Base-by-base conservation (phyloP, 2,113 vertebrate genomes). In the Erythrocercus mccallii region DNA sequence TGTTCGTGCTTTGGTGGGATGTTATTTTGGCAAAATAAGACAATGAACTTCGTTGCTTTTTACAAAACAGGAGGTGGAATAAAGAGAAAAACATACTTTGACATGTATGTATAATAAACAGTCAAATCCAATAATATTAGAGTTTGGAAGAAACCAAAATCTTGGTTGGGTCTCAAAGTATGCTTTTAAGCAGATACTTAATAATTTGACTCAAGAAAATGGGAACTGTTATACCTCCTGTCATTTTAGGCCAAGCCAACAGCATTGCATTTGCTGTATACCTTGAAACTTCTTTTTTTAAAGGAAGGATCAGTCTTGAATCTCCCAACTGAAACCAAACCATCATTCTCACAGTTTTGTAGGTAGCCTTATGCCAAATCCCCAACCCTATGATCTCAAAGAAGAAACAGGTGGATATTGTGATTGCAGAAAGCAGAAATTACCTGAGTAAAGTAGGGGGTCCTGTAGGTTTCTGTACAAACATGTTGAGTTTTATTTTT, bases 31-130 rank as follows among this genome's bases (percentile, higher is more conserved):
- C 42, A 88, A 92, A 76, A 22, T 21, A 62, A 81, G 58, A 30
- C 30, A 10, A 22, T 51, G 25, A 60, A 48, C 6, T 60, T 51
- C 5, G 5, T 30, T 60, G 27, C 7, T 22, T 72, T 93, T 60
- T 53, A 22, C 6, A 40, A 51, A 66, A 82, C 8, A 3, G 28
- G 15, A 66, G 10, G 33, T 78, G 20, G 54, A 72, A 76, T 30
- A 47, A 74, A 76, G 33, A 89, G 12, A 77, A 68, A 28, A 57
- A 70, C 8, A 6, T 58, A 25, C 22, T 82, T 79, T 45, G 19
- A 31, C 1, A 0, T 18, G 10, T 9, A 10, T 45, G 10, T 9
- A 10, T 45, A 38, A 4, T 33, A 80, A 73, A 11, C 10, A 3
- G 30, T 31, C 11, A 86, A 80, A 81, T 62, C 1, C 1, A 58